Evolutionary conservation across 2,797 vertebrate species (phyloP).

Genomic region (Aphelocoma californica): DNA sequence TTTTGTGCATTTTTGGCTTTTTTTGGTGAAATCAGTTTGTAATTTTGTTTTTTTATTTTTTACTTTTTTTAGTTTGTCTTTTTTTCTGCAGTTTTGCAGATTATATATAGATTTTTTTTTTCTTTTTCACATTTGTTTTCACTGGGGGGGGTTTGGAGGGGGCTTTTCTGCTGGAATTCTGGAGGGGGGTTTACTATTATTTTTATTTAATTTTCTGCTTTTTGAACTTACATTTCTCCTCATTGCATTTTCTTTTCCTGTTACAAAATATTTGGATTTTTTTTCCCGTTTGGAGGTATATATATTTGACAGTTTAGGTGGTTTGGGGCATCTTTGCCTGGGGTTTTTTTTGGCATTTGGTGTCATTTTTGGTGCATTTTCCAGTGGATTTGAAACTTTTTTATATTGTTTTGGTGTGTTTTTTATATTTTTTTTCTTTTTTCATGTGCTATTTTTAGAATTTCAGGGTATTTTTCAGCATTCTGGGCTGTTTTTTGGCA

Average conservation of each 20-base stretch:
- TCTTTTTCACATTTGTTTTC: neutral
- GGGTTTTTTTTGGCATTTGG: neutral
- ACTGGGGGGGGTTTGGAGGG: fast-evolving
- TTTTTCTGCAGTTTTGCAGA: neutral
- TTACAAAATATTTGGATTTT: neutral
- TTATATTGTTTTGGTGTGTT: fast-evolving
- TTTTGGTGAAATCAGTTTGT: neutral
- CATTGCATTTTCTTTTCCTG: neutral
- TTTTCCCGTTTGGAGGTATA: neutral
- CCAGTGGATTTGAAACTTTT: neutral
- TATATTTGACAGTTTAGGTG: neutral
- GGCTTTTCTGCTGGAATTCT: neutral
- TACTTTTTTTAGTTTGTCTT: neutral
- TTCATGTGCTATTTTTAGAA: neutral
- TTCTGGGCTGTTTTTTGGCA: neutral
- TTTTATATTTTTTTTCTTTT: neutral
- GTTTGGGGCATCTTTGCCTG: fast-evolving
- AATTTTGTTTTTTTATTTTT: neutral
- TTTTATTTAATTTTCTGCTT: neutral
- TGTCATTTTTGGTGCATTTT: neutral
- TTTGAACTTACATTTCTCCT: neutral
- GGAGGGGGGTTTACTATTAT: fast-evolving
- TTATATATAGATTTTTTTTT: neutral
- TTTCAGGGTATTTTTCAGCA: neutral
- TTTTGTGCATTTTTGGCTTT: neutral